Conservation (phyloP, 2,797 vertebrate genomes). For the Limosa lapponica region DNA sequence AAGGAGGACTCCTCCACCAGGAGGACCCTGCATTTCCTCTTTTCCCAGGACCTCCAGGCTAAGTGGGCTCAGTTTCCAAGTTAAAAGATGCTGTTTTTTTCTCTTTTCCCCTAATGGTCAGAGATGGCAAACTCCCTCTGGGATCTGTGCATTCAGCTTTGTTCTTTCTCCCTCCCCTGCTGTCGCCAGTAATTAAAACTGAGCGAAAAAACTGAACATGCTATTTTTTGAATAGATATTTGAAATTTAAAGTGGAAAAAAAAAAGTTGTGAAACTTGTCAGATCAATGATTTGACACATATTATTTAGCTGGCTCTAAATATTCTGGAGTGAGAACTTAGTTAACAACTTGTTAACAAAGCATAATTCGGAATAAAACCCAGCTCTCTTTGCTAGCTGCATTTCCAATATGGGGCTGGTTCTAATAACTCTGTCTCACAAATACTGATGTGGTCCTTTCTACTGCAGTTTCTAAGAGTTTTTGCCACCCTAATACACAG, state of each 20-base stretch:
- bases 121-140: conserved; percentile 15
- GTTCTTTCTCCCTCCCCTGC: conserved; percentile 56
- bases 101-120: conserved; percentile 23
- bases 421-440: conserved; percentile 39
- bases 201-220: conserved; percentile 54
- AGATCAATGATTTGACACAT: conserved; percentile 73
- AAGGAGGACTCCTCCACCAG: neutral
- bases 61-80: neutral
- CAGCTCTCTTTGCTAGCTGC: conserved; percentile 41
- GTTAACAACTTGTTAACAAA: conserved; percentile 74
- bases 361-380: conserved; percentile 70
- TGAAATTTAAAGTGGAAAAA: conserved; percentile 71
- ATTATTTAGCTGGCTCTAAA: conserved; percentile 74
- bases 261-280: conserved; percentile 72
- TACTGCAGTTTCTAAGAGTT: neutral
- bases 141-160: conserved; percentile 53
- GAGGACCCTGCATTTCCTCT: neutral
- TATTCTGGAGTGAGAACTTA: conserved; percentile 75
- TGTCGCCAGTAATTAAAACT: conserved; percentile 67
- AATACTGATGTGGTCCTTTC: neutral
- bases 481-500: neutral
- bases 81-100: neutral
- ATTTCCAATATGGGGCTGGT: conserved; percentile 48
- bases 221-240: conserved; percentile 74
- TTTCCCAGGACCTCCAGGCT: neutral